Base-by-base conservation (phyloP, 2,113 vertebrate genomes). In the Calypte anna region DNA sequence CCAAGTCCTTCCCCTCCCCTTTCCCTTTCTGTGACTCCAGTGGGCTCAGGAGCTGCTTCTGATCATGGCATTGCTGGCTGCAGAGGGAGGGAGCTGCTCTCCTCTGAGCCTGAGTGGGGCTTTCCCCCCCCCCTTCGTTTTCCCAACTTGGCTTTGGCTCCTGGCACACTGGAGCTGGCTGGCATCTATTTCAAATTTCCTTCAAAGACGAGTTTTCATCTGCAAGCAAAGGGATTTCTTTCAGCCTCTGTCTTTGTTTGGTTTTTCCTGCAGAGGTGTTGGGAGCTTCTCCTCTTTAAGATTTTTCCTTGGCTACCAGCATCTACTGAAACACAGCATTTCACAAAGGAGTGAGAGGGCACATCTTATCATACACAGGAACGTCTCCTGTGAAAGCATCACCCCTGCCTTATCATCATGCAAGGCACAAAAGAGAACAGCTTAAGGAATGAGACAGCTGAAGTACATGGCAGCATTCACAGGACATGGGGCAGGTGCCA, bases 131-230 rank as follows among this genome's bases (percentile, higher is more conserved):
- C 58, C 48, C 27, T 31, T 62, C 58, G 67, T 85, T 77, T 87
- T 74, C 88, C 79, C 72, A 40, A 27, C 73, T 89, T 96, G 94
- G 82, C 80, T 79, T 30, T 84, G 91, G 96, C 94, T 95, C 63
- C 79, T 27, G 33, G 84, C 43, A 23, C 7, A 2, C 68, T 82
- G 68, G 66, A 92, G 91, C 93, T 94, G 83, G 84, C 95, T 94
- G 82, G 84, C 53, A n/a, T 96, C 91, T 95, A 84, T 93, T 93
- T 90, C 84, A 96, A 94, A 87, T 93, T 95, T 80, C 91, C 95
- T 96, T 96, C 97, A 97, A 97, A 97, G 94, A 59, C 0, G 33
- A 96, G 94, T 90, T 90, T 93, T 92, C 83, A 84, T 74, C 77
- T 54, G 77, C 53, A 76, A 82, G 28, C 48, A 91, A 54, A 88